These are phyloP conservation scores for Baccha elongata DNA, from an alignment of 2,888 invertebrate species.

Conservation along the genomic window DNA sequence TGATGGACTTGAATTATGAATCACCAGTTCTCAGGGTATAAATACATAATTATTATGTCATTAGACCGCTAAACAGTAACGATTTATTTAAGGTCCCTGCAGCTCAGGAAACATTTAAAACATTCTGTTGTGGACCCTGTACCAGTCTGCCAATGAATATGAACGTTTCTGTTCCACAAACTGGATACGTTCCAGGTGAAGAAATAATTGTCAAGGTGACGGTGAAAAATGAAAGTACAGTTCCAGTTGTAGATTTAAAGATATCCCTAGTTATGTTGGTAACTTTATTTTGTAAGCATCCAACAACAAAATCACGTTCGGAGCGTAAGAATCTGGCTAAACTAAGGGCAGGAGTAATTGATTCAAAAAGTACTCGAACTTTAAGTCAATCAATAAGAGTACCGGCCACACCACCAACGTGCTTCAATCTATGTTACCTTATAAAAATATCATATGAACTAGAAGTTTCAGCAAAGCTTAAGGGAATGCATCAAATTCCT, in stretches of 20 bases:
- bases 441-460: constrained; percentile 79
- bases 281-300: constrained; percentile 75
- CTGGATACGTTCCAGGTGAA: constrained; percentile 80
- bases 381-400: constrained; percentile 77
- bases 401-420: constrained; percentile 80
- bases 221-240: constrained; percentile 84
- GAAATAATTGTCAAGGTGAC: constrained; percentile 80
- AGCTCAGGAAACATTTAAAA: constrained; percentile 75
- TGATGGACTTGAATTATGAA: constrained; percentile 88
- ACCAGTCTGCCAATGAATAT: constrained; percentile 77
- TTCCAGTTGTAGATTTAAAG: constrained; percentile 80
- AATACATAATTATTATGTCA: no score
- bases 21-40: constrained; percentile 71
- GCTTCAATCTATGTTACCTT: constrained; percentile 78
- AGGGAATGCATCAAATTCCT: constrained; percentile 77
- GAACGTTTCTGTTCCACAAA: constrained; percentile 77
- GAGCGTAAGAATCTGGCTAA: constrained; percentile 77
- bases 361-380: constrained; percentile 75
- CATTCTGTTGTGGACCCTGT: constrained; percentile 79
- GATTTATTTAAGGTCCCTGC: constrained; percentile 76
- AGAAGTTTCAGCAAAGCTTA: constrained; percentile 77
- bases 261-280: constrained; percentile 77
- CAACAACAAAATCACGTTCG: constrained; percentile 70
- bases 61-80: background rate
- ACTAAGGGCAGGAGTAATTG: constrained; percentile 75